Evolutionary conservation across 1,140 invertebrate genomes (phyloP).

Genomic region (Lineus longissimus): DNA sequence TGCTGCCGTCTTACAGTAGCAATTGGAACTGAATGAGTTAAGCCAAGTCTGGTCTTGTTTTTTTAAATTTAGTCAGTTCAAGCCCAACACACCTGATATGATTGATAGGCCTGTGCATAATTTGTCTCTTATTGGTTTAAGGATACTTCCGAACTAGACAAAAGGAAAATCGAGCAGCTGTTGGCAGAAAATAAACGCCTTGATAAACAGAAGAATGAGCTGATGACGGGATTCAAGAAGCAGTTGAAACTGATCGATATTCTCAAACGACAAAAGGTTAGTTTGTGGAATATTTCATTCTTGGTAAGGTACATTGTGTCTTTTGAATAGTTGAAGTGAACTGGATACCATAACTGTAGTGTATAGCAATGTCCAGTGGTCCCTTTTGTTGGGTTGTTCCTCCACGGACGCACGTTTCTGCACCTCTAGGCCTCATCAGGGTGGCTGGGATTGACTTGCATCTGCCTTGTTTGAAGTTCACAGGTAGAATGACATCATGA

Average conservation of each 20-base stretch:
- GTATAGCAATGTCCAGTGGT: no score
- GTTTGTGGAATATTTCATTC: not conserved
- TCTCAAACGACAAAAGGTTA: constrained; percentile 54
- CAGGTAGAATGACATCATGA: not conserved
- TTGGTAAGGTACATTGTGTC: no score
- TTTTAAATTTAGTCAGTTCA: no score
- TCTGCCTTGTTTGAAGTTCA: not conserved
- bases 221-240: constrained; percentile 55
- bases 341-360: not conserved
- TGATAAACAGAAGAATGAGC: constrained; percentile 55
- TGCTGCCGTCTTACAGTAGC: no score
- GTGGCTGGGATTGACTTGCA: no score
- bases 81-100: no score
- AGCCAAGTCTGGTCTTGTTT: no score
- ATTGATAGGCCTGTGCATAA: no score
- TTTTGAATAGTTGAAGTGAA: not conserved
- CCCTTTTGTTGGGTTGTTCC: not conserved
- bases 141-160: constrained; percentile 46
- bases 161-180: constrained; percentile 49
- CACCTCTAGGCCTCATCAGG: not conserved
- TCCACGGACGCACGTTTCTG: not conserved
- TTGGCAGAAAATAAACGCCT: constrained; percentile 49
- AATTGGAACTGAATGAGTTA: no score
- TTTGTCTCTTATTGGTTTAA: constrained; percentile 17
- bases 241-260: constrained; percentile 56